Base-by-base conservation (phyloP, 2,888 invertebrate genomes). In the Pardosa pseudoannulata region DNA sequence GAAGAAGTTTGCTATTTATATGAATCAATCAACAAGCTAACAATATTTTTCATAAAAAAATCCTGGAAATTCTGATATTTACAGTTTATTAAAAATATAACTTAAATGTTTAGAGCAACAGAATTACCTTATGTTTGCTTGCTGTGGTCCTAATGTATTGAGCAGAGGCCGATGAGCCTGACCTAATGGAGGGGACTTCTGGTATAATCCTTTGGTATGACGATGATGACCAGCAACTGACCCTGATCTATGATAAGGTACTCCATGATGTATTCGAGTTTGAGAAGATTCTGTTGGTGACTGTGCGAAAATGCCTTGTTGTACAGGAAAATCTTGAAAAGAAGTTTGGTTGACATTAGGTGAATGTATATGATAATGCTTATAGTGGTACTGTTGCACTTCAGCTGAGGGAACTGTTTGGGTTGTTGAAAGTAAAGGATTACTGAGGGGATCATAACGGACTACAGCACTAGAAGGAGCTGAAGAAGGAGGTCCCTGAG, bases 201-300 rank as follows among this genome's bases (percentile, higher is more conserved):
- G 87, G 62, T 79, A 79, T 39, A 78, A 31, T 41, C 75, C 87
- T 65, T 87, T 87, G 19, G 79, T 56, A 50, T 82, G 79, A 16
- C 87, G 68, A 29, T 81, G 81, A 32, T 87, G 81, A 32, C 78
- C 76, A n/a, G 76, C 79, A 11, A 78, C 70, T 11, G 87, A 78
- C 5, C 87, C 79, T 7, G 87, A 87, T 39, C 87, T 73, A 46
- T 87, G 80, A 36, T 76, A 80, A 27, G 87, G 87, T 36, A 75
- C 36, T 9, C 74, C 74, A 70, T 86, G 85, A 27, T 74, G 85
- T 29, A 79, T 68, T 19, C 85, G 67, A 16, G 87, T 76, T 46
- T 87, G 87, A 5, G 87, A 76, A 13, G 83, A 85, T 41, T 87
- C 87, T 0, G 87, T 87, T 2, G 87, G 87, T 28, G 87, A 87